A percentile compares a stretch with the other conserved stretches of the same genome.
Evolutionary conservation across 2,113 vertebrate species (phyloP).

Genomic region (Lophochroa leadbeateri): DNA sequence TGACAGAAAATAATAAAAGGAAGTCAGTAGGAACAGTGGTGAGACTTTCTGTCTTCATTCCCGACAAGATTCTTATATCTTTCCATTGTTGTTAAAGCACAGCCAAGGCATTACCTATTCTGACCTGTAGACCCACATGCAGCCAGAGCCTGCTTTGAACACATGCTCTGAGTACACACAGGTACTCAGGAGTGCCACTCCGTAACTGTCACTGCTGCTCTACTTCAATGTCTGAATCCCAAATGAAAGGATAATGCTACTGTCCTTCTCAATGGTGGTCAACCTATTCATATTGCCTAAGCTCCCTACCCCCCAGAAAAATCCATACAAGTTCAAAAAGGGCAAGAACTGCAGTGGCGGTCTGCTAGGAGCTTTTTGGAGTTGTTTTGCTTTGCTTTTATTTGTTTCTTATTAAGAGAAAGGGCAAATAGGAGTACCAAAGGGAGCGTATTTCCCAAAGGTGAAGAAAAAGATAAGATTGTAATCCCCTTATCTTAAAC

Average conservation of each 20-base stretch:
- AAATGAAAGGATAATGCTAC: neutral
- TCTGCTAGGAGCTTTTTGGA: neutral
- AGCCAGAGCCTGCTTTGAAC: neutral
- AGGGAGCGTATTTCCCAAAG: neutral
- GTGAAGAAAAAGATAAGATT: neutral
- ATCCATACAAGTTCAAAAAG: neutral
- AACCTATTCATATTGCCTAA: neutral
- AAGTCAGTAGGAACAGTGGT: neutral
- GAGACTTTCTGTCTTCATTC: neutral
- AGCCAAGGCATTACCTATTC: neutral
- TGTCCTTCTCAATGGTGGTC: neutral
- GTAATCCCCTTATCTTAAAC: neutral
- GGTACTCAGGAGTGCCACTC: neutral
- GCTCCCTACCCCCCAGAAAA: rapidly evolving
- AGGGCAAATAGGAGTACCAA: rapidly evolving
- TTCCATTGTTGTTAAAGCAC: neutral
- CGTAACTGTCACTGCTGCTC: neutral
- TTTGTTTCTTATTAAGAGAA: neutral
- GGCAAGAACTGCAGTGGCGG: rapidly evolving
- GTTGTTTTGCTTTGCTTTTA: neutral
- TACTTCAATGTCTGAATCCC: neutral
- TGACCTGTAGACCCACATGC: neutral
- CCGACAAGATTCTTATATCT: neutral
- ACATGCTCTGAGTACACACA: neutral
- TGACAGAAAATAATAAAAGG: neutral